Conservation (phyloP, 2,113 vertebrate species). For the Chunga burmeisteri region DNA sequence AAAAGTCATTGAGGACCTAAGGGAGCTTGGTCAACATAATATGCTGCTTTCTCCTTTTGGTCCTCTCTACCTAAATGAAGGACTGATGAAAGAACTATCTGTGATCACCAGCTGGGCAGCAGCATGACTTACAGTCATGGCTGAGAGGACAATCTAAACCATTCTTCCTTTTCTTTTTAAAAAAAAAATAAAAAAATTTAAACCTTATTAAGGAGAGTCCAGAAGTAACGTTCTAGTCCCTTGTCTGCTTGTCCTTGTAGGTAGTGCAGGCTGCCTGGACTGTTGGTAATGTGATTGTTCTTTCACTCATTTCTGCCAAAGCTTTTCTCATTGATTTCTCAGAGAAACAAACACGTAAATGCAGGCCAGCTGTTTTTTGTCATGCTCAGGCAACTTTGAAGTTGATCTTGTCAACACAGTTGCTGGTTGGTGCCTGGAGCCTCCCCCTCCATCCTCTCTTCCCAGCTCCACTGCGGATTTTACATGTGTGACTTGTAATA, state of each 20-base stretch:
- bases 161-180: neutral
- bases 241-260: neutral
- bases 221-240: neutral
- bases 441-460: neutral
- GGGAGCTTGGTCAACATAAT: neutral
- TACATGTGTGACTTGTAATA: rapidly evolving
- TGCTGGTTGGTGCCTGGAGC: neutral
- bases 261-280: neutral
- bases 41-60: neutral
- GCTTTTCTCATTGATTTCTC: neutral
- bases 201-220: neutral
- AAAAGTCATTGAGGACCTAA: neutral
- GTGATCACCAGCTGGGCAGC: neutral
- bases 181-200: neutral
- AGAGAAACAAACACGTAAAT: neutral
- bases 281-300: neutral
- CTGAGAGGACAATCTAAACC: neutral
- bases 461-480: neutral
- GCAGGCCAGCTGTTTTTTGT: neutral
- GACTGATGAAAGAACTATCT: neutral
- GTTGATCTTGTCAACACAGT: neutral
- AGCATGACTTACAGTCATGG: neutral
- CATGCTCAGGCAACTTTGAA: neutral
- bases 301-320: neutral
- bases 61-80: neutral